Conservation (phyloP, 2,113 vertebrate species). For the Gopherus evgoodei region DNA sequence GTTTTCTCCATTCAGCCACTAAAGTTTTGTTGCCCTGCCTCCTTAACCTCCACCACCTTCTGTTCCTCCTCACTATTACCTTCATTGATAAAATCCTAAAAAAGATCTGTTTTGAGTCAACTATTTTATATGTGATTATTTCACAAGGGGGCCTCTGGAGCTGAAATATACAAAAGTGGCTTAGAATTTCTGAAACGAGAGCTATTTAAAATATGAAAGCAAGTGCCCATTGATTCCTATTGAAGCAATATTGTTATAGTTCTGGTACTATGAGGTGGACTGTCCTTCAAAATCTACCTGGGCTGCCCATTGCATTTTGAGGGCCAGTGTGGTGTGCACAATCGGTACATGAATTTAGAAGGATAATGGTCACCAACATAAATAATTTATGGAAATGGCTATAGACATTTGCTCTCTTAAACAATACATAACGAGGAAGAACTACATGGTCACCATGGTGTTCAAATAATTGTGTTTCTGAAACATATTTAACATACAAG, state of each 20-base stretch:
- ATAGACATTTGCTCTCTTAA: neutral
- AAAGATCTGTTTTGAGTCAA: neutral
- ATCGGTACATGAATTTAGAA: neutral
- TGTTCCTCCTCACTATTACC: neutral
- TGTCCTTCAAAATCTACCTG: neutral
- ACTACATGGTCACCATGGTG: accelerated
- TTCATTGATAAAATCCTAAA: neutral
- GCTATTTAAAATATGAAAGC: neutral
- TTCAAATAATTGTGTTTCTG: neutral
- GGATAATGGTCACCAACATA: neutral
- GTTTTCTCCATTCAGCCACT: neutral
- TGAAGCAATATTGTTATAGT: neutral
- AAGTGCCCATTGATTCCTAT: neutral
- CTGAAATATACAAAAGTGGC: neutral
- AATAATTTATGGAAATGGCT: neutral
- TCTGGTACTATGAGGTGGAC: neutral
- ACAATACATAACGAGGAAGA: neutral
- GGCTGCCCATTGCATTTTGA: neutral
- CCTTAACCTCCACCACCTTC: neutral
- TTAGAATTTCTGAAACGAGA: neutral
- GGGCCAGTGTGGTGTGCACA: neutral
- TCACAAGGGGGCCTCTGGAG: neutral
- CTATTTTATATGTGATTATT: neutral
- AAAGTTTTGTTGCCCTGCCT: neutral
- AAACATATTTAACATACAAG: neutral